phyloP scores from a whole-genome alignment of 2,113 vertebrate genomes.

The human region GRCh38 chr13:79540501-79541000 shows the following conservation, averaged over 20 bases:
- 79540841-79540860: not conserved
- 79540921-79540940: not conserved
- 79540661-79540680: not conserved
- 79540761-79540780: not conserved
- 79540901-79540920: not conserved
- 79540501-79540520: slow-evolving; percentile 8
- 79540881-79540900: not conserved
- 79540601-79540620: not conserved
- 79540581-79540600: slow-evolving; percentile 3
- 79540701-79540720: not conserved
- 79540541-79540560: not conserved
- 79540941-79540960: not conserved
- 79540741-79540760: not conserved
- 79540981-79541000: not conserved
- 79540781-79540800: not conserved
- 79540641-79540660: slow-evolving; percentile 9
- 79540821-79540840: not conserved
- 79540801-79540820: not conserved
- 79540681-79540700: not conserved
- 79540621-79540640: slow-evolving; percentile 4
- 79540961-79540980: not conserved
- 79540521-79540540: not conserved
- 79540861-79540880: not conserved
- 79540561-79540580: slow-evolving; percentile 15
- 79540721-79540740: not conserved